phyloP scores from a whole-genome alignment of 2,113 vertebrate species.

The Semnornis frantzii region DNA sequence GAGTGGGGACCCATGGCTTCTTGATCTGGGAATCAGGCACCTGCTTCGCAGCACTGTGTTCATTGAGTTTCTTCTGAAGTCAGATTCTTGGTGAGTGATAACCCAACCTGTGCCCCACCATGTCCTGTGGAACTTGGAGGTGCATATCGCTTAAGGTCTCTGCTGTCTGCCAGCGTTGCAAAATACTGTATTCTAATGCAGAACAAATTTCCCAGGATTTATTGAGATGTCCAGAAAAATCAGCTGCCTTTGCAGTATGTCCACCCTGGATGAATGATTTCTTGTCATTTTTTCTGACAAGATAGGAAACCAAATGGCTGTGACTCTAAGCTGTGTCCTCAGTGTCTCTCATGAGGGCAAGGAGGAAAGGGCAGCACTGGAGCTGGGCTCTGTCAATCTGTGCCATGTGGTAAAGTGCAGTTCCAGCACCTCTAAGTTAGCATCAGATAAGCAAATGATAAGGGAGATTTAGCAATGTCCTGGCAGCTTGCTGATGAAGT shows the following conservation, averaged over 20 bases:
- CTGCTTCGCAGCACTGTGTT: background rate
- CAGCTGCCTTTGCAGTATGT: constrained; percentile 25
- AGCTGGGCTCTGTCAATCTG: background rate
- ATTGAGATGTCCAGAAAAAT: constrained; percentile 42
- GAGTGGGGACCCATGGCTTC: background rate
- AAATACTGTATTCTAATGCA: background rate
- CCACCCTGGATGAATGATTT: constrained; percentile 11
- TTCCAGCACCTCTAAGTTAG: background rate
- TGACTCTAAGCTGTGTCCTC: constrained; percentile 11
- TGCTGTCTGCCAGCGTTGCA: background rate
- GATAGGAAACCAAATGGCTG: background rate
- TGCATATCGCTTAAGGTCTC: background rate
- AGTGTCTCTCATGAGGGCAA: background rate
- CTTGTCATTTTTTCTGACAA: constrained; percentile 16
- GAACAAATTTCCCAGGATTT: constrained; percentile 39
- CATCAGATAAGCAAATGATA: background rate
- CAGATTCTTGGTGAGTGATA: background rate
- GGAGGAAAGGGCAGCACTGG: background rate
- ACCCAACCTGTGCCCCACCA: background rate
- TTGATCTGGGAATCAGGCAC: background rate
- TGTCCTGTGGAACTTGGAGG: background rate
- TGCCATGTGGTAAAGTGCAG: background rate
- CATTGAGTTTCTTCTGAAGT: background rate
- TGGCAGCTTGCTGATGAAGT: background rate
- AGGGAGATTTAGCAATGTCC: background rate